Evolutionary conservation across 2,113 vertebrate genomes (phyloP).

Genomic region (Arenaria interpres): DNA sequence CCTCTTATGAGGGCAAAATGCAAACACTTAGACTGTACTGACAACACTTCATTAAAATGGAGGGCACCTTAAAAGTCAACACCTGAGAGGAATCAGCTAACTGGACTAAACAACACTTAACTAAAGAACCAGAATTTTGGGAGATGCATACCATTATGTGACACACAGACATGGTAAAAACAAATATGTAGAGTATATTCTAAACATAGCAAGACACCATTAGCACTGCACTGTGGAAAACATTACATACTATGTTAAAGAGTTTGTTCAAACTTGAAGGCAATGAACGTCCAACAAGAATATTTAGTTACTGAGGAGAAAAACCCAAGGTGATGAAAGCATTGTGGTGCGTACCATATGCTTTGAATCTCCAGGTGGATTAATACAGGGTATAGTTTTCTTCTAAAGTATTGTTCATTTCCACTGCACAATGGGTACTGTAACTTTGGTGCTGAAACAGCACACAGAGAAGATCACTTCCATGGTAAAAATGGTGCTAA

Average conservation of each 20-base stretch:
- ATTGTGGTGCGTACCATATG: not conserved
- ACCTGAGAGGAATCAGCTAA: not conserved
- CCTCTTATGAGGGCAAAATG: not conserved
- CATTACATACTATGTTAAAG: not conserved
- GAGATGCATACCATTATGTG: not conserved
- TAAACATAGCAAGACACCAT: not conserved
- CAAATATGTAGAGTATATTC: not conserved
- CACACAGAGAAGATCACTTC: not conserved
- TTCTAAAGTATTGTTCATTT: not conserved
- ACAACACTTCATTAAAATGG: not conserved
- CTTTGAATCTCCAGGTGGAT: not conserved
- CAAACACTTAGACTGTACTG: not conserved
- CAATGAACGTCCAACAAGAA: not conserved
- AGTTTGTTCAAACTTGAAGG: not conserved
- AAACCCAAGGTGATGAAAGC: not conserved
- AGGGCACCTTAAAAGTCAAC: not conserved
- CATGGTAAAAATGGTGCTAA: not conserved
- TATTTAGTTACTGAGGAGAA: not conserved
- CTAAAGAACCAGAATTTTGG: not conserved
- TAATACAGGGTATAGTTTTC: not conserved
- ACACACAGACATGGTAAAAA: not conserved
- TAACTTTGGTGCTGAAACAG: not conserved
- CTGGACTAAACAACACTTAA: not conserved
- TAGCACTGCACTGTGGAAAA: not conserved
- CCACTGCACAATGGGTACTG: not conserved